Conservation (phyloP, 1,140 invertebrate species). For the Cyclina sinensis region DNA sequence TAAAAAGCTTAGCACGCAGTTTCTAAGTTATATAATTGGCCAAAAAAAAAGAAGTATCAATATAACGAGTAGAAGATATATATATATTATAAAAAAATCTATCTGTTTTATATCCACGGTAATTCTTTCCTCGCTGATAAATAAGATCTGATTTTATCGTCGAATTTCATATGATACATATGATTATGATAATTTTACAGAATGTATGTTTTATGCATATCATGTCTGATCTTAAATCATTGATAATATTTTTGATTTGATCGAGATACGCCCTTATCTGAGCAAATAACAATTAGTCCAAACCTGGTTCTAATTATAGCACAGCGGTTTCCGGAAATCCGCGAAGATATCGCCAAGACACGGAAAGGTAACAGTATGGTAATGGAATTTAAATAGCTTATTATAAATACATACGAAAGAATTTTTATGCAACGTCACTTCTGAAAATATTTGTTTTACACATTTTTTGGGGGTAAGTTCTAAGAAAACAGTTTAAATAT, state of each 20-base stretch:
- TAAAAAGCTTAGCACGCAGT: too few species aligned
- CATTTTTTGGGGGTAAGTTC: too few species aligned
- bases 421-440: too few species aligned
- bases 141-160: not conserved
- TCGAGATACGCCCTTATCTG: not conserved
- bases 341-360: not conserved
- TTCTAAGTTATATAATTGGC: too few species aligned
- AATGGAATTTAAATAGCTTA: not conserved
- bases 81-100: too few species aligned
- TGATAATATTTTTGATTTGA: constrained; percentile 1
- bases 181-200: not conserved
- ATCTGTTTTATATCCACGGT: too few species aligned
- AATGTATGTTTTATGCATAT: not conserved
- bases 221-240: not conserved
- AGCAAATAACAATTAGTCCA: not conserved
- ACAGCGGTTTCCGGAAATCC: constrained; percentile 6
- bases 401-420: too few species aligned
- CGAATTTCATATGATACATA: not conserved
- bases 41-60: too few species aligned
- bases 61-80: too few species aligned
- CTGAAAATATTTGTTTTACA: too few species aligned
- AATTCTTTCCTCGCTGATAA: too few species aligned
- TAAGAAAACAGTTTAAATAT: too few species aligned
- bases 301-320: constrained; percentile 11
- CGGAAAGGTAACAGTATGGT: not conserved